Evolutionary conservation across 2,888 invertebrate species (phyloP), one percentile per base, ranked within the genome.

Genomic region (Mystacides longicornis): DNA sequence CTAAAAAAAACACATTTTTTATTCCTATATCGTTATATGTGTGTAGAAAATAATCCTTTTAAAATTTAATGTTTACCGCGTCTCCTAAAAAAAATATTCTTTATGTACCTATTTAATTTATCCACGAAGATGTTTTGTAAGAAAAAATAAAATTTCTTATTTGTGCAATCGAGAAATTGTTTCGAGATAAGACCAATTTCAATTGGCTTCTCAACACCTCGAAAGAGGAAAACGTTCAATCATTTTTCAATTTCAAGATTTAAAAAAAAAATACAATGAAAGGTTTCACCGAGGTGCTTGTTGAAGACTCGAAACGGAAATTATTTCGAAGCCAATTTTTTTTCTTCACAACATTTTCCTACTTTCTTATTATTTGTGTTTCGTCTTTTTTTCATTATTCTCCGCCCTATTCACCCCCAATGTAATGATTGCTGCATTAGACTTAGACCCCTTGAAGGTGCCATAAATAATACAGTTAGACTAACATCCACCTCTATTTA

Each of bases 201-300:
- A 3, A 16, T n/a, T 37, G 37, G 37, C 37, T 37, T 45, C 45
- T 43, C 20, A 42, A 45, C n/a, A n/a, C n/a, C n/a, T n/a, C n/a
- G 51, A 49, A 20, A 72, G 74, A 75, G 72, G 71, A 74, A 74
- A 72, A 74, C 74, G 76, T 77, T 77, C 77, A 77, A 76, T 76
- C 77, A 75, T 76, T 76, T 77, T 77, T 74, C 75, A 76, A 75
- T 77, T 77, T 75, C 77, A 74, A n/a, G n/a, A 76, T 76, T 75
- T 75, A 75, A 75, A 75, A 72, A 74, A 50, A 53, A 55, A 57
- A 48, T 47, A n/a, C n/a, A n/a, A n/a, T n/a, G n/a, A n/a, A n/a
- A 50, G 49, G 20, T 46, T 27, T 19, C 11, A 19, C 56, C 43
- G 74, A 74, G 59, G 75, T 71, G 69, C 70, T 72, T 68, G 65